phyloP scores from a whole-genome alignment of 1,140 invertebrate species.

The Formica selysi region DNA sequence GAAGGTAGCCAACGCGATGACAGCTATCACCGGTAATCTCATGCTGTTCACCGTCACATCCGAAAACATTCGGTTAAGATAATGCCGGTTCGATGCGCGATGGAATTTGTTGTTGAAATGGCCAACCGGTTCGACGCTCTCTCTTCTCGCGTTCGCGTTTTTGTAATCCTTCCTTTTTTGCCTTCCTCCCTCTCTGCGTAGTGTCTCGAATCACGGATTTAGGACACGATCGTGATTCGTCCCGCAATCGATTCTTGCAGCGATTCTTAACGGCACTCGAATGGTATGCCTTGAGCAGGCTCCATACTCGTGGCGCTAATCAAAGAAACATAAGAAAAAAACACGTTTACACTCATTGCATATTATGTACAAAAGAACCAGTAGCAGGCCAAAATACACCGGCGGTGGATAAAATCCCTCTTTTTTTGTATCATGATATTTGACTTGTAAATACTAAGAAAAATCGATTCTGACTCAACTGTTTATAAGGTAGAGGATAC shows the following conservation, averaged over 20 bases:
- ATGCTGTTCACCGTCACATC: conserved; percentile 32
- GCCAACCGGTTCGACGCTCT: conserved; percentile 7
- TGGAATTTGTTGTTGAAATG: background rate
- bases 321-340: background rate
- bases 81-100: background rate
- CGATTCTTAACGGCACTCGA: conserved; percentile 65
- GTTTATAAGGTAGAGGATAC: background rate
- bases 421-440: background rate
- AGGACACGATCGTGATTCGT: conserved; percentile 40
- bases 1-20: background rate
- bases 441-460: background rate
- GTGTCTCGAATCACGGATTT: conserved; percentile 26
- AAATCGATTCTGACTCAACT: no score
- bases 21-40: background rate
- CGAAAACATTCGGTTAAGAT: background rate
- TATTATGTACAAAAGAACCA: no score
- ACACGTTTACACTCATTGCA: no score
- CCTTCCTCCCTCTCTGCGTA: background rate
- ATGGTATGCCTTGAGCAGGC: conserved; percentile 68
- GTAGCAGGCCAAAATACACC: no score
- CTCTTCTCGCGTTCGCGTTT: background rate
- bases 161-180: background rate
- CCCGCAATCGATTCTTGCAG: conserved; percentile 2
- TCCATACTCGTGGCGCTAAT: conserved; percentile 68
- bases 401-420: no score